Evolutionary conservation across 2,888 invertebrate genomes (phyloP).

Genomic region (Pseudococcus longispinus): DNA sequence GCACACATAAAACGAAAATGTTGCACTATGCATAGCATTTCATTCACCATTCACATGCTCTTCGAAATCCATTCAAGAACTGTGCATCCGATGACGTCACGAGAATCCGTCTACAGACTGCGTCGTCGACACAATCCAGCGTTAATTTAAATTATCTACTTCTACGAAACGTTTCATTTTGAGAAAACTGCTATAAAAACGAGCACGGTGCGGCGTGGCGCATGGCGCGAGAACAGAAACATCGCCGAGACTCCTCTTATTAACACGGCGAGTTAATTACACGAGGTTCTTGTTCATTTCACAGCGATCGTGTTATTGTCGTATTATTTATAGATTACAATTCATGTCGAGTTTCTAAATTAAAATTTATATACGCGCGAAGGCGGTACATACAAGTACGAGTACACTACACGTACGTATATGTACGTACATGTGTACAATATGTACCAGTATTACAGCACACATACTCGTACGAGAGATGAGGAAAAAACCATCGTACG

Average conservation of each 20-base stretch:
- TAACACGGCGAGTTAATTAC: conserved; percentile 22
- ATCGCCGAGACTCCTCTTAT: background rate
- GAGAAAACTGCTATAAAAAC: background rate
- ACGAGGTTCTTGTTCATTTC: conserved; percentile 2
- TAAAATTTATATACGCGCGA: conserved; percentile 15
- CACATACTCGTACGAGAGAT: too few species aligned
- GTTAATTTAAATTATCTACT: background rate
- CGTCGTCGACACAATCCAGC: background rate
- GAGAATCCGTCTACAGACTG: too few species aligned
- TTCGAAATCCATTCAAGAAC: too few species aligned
- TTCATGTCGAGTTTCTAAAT: conserved; percentile 10
- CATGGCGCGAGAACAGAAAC: background rate
- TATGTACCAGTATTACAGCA: too few species aligned
- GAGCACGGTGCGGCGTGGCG: background rate
- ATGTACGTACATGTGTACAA: background rate
- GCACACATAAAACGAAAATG: too few species aligned
- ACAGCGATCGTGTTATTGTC: conserved; percentile 4
- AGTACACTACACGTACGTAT: background rate
- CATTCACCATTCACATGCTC: too few species aligned
- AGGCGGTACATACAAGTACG: background rate
- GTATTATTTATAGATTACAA: conserved; percentile 24
- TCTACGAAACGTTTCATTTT: background rate
- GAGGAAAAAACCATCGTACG: background rate
- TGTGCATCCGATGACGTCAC: too few species aligned
- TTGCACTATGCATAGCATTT: too few species aligned